Percentiles rank a stretch among this genome's conserved stretches.
Conservation (phyloP, 2,888 invertebrate species). For the Thymelicus sylvestris region DNA sequence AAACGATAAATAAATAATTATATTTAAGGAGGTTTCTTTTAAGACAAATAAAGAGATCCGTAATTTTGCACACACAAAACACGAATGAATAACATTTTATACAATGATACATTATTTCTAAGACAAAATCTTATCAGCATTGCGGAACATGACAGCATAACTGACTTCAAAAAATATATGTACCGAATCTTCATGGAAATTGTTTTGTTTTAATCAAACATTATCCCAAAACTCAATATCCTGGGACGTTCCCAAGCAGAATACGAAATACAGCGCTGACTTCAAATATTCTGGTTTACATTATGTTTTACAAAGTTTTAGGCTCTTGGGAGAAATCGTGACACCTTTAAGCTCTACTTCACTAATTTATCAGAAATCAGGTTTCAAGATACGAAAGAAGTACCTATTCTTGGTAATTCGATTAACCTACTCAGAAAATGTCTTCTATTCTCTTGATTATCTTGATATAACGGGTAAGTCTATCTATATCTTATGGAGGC, state of each 20-base stretch:
- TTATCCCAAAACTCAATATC: conserved; percentile 23
- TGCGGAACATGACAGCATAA: neutral
- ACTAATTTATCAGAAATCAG: conserved; percentile 15
- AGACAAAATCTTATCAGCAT: neutral
- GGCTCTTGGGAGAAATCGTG: conserved; percentile 28
- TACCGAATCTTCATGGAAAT: neutral
- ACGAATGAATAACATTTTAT: too few species aligned
- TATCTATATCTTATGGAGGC: too few species aligned
- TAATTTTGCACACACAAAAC: neutral
- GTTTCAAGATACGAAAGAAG: neutral
- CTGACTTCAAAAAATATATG: neutral
- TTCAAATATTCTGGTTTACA: conserved; percentile 12
- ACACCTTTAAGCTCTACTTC: conserved; percentile 20
- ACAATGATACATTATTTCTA: neutral
- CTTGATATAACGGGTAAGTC: too few species aligned
- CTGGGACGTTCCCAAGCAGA: conserved; percentile 14
- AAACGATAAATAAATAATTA: too few species aligned
- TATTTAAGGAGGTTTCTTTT: neutral
- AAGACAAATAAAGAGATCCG: conserved; percentile 11
- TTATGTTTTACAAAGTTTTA: neutral
- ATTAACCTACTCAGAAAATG: too few species aligned
- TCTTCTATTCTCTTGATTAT: too few species aligned
- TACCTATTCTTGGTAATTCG: too few species aligned
- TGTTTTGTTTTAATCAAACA: conserved; percentile 30
- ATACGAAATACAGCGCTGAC: conserved; percentile 27